Evolutionary conservation across 2,888 invertebrate genomes (phyloP).

Genomic region (Drosophila maculinotata): DNA sequence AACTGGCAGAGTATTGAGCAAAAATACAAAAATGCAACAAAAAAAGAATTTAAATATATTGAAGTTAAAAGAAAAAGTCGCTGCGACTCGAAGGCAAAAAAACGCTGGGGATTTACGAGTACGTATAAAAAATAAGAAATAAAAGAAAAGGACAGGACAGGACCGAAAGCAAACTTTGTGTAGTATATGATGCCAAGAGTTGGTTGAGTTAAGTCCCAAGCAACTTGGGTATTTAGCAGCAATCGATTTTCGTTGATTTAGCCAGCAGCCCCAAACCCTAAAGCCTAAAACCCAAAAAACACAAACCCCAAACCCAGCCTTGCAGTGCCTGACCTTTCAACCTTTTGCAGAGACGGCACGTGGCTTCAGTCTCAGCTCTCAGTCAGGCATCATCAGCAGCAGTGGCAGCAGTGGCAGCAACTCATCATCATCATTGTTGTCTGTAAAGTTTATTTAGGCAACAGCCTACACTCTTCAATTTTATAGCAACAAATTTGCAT

Average conservation of each 20-base stretch:
- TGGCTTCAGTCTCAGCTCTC: constrained; percentile 46
- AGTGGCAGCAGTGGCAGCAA: constrained; percentile 50
- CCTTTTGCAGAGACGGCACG: constrained; percentile 75
- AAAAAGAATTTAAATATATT: constrained; percentile 70
- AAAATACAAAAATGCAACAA: constrained; percentile 34
- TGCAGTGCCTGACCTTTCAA: constrained; percentile 72
- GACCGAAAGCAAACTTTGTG: constrained; percentile 6
- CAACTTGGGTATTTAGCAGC: constrained; percentile 76
- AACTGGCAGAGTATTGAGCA: constrained; percentile 11
- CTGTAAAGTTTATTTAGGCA: constrained; percentile 80
- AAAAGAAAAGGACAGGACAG: too few relatives aligned
- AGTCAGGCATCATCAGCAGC: constrained; percentile 42
- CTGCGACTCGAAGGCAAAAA: constrained; percentile 39
- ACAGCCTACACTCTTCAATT: constrained; percentile 76
- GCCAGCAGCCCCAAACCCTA: constrained; percentile 16
- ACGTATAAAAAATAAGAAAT: constrained; percentile 16
- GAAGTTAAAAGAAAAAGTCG: constrained; percentile 44
- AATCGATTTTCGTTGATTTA: constrained; percentile 80
- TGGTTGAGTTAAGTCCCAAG: constrained; percentile 71
- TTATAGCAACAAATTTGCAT: constrained; percentile 80
- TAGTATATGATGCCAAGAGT: constrained; percentile 47
- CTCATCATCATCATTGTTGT: constrained; percentile 76
- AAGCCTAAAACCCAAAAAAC: constrained; percentile 13
- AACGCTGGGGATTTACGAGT: constrained; percentile 69
- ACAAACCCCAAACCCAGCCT: constrained; percentile 9